These are phyloP conservation scores for Dicrurus megarhynchus DNA, from an alignment of 2,113 vertebrate genomes.

Conservation along the genomic window DNA sequence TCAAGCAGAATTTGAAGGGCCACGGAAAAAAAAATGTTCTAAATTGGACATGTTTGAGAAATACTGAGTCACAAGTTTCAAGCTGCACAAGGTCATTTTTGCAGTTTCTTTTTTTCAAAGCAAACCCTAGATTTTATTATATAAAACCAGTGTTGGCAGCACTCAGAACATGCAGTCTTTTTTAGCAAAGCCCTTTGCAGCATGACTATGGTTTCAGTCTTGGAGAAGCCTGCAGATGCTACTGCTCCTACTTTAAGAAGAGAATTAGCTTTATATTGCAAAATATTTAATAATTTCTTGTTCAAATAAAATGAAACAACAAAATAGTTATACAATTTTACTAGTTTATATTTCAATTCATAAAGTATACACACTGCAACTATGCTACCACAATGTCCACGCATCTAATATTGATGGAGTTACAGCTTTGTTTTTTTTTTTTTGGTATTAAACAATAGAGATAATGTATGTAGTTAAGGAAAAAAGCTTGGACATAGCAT, in stretches of 20 bases:
- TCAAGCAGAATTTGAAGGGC: slow-evolving; percentile 35
- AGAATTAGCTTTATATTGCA: slow-evolving; percentile 53
- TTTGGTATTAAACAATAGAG: slow-evolving; percentile 84
- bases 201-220: not conserved
- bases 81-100: slow-evolving; percentile 44
- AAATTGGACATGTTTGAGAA: slow-evolving; percentile 37
- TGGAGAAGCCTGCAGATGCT: slow-evolving; percentile 5
- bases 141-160: slow-evolving; percentile 37
- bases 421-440: slow-evolving; percentile 72
- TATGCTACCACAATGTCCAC: slow-evolving; percentile 94
- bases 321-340: slow-evolving; percentile 77
- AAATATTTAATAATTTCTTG: slow-evolving; percentile 72
- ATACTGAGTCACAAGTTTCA: slow-evolving; percentile 46
- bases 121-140: slow-evolving; percentile 34
- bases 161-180: slow-evolving; percentile 23
- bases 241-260: slow-evolving; percentile 8
- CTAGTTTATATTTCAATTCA: slow-evolving; percentile 91
- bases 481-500: slow-evolving; percentile 71
- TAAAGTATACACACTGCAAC: slow-evolving; percentile 92
- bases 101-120: slow-evolving; percentile 41
- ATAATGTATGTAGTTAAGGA: slow-evolving; percentile 81
- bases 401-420: slow-evolving; percentile 85
- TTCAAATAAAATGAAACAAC: slow-evolving; percentile 74
- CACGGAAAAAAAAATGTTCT: not conserved
- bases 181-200: slow-evolving; percentile 59